These are phyloP conservation scores for Pelmatolapia mariae DNA, from an alignment of 2,113 vertebrate genomes.

Conservation along the genomic window DNA sequence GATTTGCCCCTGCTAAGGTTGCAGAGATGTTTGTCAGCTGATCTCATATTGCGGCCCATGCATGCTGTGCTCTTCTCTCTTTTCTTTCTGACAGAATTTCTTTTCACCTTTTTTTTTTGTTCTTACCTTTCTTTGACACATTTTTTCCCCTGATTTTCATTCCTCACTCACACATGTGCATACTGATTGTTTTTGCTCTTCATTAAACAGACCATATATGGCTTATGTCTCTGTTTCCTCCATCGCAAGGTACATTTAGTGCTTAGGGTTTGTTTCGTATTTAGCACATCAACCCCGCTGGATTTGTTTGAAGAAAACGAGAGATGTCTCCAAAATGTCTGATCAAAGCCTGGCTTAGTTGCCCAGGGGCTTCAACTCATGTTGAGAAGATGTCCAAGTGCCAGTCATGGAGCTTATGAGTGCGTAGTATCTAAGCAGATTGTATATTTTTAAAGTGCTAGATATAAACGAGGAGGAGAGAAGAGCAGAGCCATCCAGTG, in stretches of 20 bases:
- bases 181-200: conserved; percentile 10
- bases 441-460: conserved; percentile 68
- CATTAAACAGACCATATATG: conserved; percentile 8
- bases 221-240: neutral
- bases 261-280: conserved; percentile 48
- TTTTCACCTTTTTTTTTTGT: neutral
- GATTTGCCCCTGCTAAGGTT: conserved; percentile 39
- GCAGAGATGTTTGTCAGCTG: conserved; percentile 44
- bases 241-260: conserved; percentile 40
- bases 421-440: conserved; percentile 59
- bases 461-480: conserved; percentile 30
- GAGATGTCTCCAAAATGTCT: conserved; percentile 56
- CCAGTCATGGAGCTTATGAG: conserved; percentile 51
- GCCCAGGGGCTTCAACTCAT: conserved; percentile 46
- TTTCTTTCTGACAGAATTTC: neutral
- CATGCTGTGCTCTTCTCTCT: conserved; percentile 18
- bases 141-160: neutral
- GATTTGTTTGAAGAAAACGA: conserved; percentile 63
- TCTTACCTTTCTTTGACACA: neutral
- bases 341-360: conserved; percentile 56
- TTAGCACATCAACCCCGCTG: conserved; percentile 50
- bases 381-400: conserved; percentile 57
- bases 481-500: conserved; percentile 21
- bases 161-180: neutral
- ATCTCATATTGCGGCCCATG: conserved; percentile 25